phyloP scores from a whole-genome alignment of 2,113 vertebrate genomes.

The Percopsis transmontana region DNA sequence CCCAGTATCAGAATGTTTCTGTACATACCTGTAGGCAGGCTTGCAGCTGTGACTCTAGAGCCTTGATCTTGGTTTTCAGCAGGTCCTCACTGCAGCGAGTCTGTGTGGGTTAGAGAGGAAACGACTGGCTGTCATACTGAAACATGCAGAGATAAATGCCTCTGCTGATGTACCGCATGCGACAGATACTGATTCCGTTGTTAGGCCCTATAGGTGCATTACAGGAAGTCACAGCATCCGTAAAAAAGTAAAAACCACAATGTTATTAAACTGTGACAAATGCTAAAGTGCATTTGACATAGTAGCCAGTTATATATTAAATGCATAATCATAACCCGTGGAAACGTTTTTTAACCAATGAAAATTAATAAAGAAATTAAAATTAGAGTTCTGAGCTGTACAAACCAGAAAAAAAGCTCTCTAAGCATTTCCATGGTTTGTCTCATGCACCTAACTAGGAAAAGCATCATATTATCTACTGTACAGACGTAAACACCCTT shows the following conservation, averaged over 20 bases:
- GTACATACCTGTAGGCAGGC: slow-evolving; percentile 86
- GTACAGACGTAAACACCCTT: slow-evolving; percentile 43
- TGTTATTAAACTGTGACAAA: background rate
- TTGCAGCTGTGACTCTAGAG: slow-evolving; percentile 89
- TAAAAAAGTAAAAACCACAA: slow-evolving; percentile 3
- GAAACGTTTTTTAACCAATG: slow-evolving; percentile 18
- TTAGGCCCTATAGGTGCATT: slow-evolving; percentile 23
- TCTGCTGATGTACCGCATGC: slow-evolving; percentile 33
- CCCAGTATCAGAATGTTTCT: background rate
- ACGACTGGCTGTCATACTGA: slow-evolving; percentile 45
- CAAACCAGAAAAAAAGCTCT: too few species aligned
- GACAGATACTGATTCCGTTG: slow-evolving; percentile 9
- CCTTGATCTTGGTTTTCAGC: slow-evolving; percentile 84
- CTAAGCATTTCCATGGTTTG: too few species aligned
- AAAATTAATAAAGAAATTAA: background rate
- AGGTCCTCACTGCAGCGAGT: slow-evolving; percentile 89
- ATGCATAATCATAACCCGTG: background rate
- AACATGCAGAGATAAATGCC: slow-evolving; percentile 44
- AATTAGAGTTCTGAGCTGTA: too few species aligned
- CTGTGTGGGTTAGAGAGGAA: slow-evolving; percentile 81
- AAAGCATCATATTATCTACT: slow-evolving; percentile 21
- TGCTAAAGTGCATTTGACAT: background rate
- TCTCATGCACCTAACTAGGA: background rate
- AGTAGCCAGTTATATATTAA: background rate
- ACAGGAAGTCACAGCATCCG: slow-evolving; percentile 23